Evolutionary conservation across 2,797 vertebrate genomes (phyloP).

Genomic region (Sandelia bainsii): DNA sequence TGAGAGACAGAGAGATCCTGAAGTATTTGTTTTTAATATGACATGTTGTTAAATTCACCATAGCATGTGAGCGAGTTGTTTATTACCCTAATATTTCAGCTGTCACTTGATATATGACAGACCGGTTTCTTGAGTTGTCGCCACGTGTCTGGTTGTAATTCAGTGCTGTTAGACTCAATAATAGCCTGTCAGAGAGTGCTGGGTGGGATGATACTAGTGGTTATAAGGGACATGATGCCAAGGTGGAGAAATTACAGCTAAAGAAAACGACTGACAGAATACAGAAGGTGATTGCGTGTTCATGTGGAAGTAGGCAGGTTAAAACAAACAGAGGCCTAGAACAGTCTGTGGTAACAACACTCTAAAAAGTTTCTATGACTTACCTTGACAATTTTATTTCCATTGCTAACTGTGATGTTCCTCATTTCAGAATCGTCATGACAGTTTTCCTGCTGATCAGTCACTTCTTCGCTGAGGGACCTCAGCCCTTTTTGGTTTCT

Average conservation of each 20-base stretch:
- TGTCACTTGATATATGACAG: slow-evolving; percentile 9
- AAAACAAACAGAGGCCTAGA: background rate
- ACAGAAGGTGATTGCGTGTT: background rate
- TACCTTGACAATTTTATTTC: background rate
- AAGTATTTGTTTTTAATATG: slow-evolving; percentile 25
- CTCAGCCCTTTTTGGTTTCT: slow-evolving; percentile 46
- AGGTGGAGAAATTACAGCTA: slow-evolving; percentile 10
- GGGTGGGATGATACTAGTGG: background rate
- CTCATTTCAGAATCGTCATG: slow-evolving; percentile 72
- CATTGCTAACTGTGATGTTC: background rate
- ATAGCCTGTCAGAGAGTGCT: slow-evolving; percentile 1
- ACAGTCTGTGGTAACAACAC: background rate
- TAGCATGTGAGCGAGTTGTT: background rate
- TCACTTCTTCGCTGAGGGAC: slow-evolving; percentile 62
- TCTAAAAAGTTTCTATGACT: background rate
- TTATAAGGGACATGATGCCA: slow-evolving; percentile 20
- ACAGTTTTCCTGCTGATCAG: slow-evolving; percentile 57
- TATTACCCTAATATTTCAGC: slow-evolving; percentile 20
- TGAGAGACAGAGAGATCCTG: background rate
- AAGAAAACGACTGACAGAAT: background rate
- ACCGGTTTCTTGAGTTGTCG: slow-evolving; percentile 14
- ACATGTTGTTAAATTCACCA: slow-evolving; percentile 17
- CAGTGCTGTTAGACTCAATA: background rate
- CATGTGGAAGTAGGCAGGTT: background rate
- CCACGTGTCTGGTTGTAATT: slow-evolving; percentile 15